phyloP scores from a whole-genome alignment of 2,888 invertebrate genomes.

The Syrphus vitripennis region DNA sequence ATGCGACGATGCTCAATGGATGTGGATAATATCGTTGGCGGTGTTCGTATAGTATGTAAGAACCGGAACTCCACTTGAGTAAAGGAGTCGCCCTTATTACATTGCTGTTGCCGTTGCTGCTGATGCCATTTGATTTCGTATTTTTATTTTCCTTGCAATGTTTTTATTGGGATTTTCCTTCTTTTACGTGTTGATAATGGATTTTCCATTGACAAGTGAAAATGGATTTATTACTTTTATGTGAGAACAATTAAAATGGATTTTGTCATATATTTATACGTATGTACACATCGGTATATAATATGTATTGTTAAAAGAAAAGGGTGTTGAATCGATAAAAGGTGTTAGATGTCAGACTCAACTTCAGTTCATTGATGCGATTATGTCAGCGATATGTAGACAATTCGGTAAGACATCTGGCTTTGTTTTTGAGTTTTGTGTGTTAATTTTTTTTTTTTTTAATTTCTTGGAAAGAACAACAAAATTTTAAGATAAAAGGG shows the following conservation, averaged over 20 bases:
- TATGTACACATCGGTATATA: too few relatives aligned
- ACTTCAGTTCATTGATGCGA: background rate
- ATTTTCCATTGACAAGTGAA: conserved; percentile 51
- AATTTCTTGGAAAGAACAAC: background rate
- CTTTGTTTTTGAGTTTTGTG: background rate
- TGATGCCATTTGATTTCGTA: background rate
- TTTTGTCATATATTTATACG: conserved; percentile 36
- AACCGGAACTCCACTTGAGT: conserved; percentile 66
- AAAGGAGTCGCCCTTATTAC: conserved; percentile 21
- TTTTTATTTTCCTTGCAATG: conserved; percentile 24
- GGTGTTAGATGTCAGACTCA: conserved; percentile 41
- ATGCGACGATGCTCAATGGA: conserved; percentile 27
- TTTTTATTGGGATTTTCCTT: conserved; percentile 46
- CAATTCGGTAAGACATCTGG: background rate
- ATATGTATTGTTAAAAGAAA: background rate
- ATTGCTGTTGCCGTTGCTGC: conserved; percentile 1
- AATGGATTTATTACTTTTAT: conserved; percentile 69
- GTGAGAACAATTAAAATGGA: conserved; percentile 56
- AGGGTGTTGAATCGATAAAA: conserved; percentile 48
- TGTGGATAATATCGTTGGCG: conserved; percentile 50
- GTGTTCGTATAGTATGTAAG: too few relatives aligned
- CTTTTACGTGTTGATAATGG: conserved; percentile 33
- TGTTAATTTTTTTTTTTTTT: background rate
- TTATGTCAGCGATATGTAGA: background rate
- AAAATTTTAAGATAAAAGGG: background rate